These are phyloP conservation scores for Argyrosomus regius DNA, from an alignment of 2,797 vertebrate species.

Conservation along the genomic window DNA sequence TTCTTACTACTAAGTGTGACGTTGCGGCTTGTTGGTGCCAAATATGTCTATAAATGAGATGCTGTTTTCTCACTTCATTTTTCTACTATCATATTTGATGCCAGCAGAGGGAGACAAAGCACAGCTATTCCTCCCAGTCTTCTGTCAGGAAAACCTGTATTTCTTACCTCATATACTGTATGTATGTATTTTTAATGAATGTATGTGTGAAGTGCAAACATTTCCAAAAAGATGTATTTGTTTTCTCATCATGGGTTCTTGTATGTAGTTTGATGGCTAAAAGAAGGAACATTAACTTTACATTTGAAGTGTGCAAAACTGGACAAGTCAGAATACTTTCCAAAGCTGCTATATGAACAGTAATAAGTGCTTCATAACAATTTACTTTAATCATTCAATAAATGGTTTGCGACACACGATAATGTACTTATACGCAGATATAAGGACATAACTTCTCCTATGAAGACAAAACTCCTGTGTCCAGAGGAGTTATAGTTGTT, in stretches of 20 bases:
- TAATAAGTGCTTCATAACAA: too few species aligned
- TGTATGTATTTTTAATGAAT: background rate
- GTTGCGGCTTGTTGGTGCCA: background rate
- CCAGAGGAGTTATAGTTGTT: background rate
- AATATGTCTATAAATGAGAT: background rate
- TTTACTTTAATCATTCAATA: too few species aligned
- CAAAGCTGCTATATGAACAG: too few species aligned
- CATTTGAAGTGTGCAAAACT: background rate
- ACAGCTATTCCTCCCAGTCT: background rate
- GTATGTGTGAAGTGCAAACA: too few species aligned
- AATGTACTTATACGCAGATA: background rate
- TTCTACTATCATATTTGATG: background rate
- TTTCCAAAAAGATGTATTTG: too few species aligned
- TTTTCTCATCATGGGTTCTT: background rate
- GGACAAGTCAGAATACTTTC: too few species aligned
- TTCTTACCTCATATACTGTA: background rate
- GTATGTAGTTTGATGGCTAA: too few species aligned
- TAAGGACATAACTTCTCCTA: background rate
- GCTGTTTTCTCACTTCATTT: background rate
- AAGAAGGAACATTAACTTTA: background rate
- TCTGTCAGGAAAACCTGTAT: background rate
- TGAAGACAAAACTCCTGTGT: too few species aligned
- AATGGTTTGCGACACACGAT: too few species aligned
- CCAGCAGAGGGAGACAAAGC: slow-evolving; percentile 53
- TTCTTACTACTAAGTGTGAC: background rate